These are phyloP conservation scores for Orycteropus afer DNA, from an alignment of 2,113 vertebrate species.

Conservation along the genomic window DNA sequence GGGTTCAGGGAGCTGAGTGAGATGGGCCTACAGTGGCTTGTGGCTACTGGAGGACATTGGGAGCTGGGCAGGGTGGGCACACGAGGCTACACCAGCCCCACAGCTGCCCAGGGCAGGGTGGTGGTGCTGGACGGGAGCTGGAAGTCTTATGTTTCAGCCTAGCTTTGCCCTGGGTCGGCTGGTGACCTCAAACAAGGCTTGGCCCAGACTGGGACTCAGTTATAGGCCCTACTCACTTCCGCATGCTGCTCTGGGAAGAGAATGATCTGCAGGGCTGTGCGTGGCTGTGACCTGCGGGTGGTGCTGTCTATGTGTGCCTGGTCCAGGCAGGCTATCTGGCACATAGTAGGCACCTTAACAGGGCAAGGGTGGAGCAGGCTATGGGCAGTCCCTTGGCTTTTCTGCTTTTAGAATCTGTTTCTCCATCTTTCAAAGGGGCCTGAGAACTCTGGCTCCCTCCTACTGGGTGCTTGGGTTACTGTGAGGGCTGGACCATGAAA, in stretches of 20 bases:
- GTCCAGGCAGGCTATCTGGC: not conserved
- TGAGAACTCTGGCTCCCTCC: not conserved
- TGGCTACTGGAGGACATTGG: not conserved
- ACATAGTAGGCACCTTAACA: not conserved
- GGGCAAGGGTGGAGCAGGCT: not conserved
- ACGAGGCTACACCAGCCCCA: not conserved
- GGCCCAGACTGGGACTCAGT: not conserved
- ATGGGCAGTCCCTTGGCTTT: not conserved
- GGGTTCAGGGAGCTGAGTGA: not conserved
- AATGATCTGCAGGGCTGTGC: not conserved
- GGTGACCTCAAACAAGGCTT: not conserved
- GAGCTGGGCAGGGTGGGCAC: not conserved
- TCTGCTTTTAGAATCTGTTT: not conserved
- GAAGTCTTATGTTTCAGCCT: not conserved
- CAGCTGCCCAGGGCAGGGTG: not conserved
- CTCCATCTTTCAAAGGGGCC: not conserved
- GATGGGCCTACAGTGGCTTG: not conserved
- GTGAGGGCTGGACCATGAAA: not conserved
- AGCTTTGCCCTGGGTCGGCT: not conserved
- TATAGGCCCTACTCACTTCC: not conserved
- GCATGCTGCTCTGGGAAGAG: not conserved
- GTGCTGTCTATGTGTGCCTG: not conserved
- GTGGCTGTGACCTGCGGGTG: not conserved
- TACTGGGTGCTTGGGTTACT: not conserved
- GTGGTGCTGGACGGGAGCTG: not conserved